These are phyloP conservation scores for Troides aeacus DNA, from an alignment of 2,888 invertebrate species.

Conservation along the genomic window DNA sequence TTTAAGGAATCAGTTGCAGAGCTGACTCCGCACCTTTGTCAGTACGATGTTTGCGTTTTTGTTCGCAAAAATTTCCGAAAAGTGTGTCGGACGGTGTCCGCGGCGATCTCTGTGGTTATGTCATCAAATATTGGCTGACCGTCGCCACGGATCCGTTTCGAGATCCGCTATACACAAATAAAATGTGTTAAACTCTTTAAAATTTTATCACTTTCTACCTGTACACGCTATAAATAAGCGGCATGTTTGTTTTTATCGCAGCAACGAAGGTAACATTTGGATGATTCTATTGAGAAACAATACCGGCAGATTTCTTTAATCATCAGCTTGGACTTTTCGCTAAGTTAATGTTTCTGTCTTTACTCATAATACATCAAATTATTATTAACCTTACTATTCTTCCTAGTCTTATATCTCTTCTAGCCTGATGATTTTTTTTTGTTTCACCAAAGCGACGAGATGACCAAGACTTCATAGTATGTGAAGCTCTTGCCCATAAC, in stretches of 20 bases:
- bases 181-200: conserved; percentile 47
- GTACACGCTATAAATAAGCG: conserved; percentile 20
- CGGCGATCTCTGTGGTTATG: conserved; percentile 57
- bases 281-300: too few species aligned
- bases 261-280: conserved; percentile 2
- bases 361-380: too few species aligned
- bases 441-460: too few species aligned
- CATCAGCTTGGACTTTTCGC: too few species aligned
- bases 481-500: too few species aligned
- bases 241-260: conserved; percentile 14
- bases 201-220: conserved; percentile 38
- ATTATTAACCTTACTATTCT: too few species aligned
- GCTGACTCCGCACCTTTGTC: conserved; percentile 18
- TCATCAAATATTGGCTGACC: conserved; percentile 42
- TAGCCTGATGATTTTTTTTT: too few species aligned
- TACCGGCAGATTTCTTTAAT: too few species aligned
- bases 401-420: too few species aligned
- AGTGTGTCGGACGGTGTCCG: conserved; percentile 49
- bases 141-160: conserved; percentile 39
- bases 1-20: conserved; percentile 13
- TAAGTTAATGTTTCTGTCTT: too few species aligned
- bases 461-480: too few species aligned
- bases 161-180: conserved; percentile 54
- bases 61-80: conserved; percentile 48
- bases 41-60: conserved; percentile 49